Evolutionary conservation across 2,888 invertebrate species (phyloP).

Genomic region (Plebejus melissa): DNA sequence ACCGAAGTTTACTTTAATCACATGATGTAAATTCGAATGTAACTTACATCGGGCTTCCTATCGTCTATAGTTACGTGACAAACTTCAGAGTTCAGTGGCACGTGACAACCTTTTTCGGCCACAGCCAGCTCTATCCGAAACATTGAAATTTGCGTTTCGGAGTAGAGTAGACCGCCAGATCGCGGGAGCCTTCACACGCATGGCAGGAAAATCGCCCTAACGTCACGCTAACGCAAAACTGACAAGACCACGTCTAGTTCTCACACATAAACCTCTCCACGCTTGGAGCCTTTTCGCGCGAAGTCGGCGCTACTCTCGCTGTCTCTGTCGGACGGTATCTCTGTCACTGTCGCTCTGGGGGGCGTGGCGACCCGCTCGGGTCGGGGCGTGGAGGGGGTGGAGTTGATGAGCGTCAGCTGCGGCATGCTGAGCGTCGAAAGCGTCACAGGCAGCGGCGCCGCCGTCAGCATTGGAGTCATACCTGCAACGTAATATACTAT

Average conservation of each 20-base stretch:
- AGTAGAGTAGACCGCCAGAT: no score
- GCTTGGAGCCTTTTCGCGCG: conserved; percentile 57
- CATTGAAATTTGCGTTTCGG: no score
- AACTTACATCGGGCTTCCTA: no score
- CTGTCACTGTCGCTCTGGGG: conserved; percentile 50
- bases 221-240: neutral
- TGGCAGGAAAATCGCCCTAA: neutral
- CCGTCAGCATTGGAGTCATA: conserved; percentile 61
- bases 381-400: conserved; percentile 69
- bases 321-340: conserved; percentile 54
- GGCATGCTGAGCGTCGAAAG: conserved; percentile 80
- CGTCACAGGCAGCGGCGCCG: conserved; percentile 71
- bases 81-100: no score
- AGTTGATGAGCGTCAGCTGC: conserved; percentile 74
- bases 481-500: conserved; percentile 41
- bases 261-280: conserved; percentile 70
- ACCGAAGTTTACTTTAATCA: no score
- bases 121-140: no score
- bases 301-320: conserved; percentile 59
- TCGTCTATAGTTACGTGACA: no score
- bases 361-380: conserved; percentile 48
- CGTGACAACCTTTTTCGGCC: no score
- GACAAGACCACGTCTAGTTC: neutral
- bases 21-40: no score
- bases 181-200: no score